Evolutionary conservation across 2,113 vertebrate species (phyloP).

Genomic region (Morone chrysops): DNA sequence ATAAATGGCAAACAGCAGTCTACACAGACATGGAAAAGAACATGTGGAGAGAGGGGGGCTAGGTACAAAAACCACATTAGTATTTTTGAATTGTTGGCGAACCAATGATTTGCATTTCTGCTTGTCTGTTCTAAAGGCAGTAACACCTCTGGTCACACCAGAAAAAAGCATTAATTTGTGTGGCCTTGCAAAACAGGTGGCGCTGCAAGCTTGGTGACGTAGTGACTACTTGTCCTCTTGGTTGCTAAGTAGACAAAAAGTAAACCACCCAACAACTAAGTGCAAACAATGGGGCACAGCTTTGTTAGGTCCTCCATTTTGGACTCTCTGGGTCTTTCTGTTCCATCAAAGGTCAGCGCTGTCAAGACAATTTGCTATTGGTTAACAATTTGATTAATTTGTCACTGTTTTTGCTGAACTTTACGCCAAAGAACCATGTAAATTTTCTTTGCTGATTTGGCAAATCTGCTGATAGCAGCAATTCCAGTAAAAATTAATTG

Average conservation of each 20-base stretch:
- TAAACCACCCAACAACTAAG: not conserved
- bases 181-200: not conserved
- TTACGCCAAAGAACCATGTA: not conserved
- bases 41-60: not conserved
- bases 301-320: not conserved
- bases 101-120: not conserved
- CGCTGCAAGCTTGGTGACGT: not conserved
- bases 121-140: not conserved
- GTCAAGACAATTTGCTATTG: not conserved
- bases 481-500: not conserved
- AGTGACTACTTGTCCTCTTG: not conserved
- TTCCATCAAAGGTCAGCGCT: slow-evolving; percentile 19
- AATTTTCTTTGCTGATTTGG: not conserved
- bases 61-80: too few species aligned
- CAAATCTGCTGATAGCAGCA: not conserved
- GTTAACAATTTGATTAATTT: slow-evolving; percentile 10
- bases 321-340: not conserved
- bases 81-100: not conserved
- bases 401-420: slow-evolving; percentile 7
- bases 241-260: not conserved
- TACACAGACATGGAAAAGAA: not conserved
- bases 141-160: not conserved
- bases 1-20: not conserved
- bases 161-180: not conserved
- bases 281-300: not conserved